Percentiles rank a stretch among this genome's conserved stretches.
Conservation (phyloP, 2,797 vertebrate genomes). For the Taenioides sp. region DNA sequence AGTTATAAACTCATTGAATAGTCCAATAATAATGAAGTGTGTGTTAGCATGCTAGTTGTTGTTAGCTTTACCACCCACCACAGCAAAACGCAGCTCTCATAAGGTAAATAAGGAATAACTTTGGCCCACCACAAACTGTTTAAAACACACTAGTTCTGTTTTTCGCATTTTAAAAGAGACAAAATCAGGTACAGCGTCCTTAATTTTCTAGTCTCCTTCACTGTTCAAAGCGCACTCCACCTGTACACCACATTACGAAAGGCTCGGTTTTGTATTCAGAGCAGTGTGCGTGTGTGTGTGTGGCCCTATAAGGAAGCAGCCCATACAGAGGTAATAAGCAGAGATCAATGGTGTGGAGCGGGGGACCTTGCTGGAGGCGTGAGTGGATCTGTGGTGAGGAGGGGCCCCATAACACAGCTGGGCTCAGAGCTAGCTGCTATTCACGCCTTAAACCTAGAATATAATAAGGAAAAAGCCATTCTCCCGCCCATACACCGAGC, state of each 20-base stretch:
- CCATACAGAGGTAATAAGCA: slow-evolving; percentile 74
- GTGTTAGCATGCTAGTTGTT: too few species aligned
- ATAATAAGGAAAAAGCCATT: slow-evolving; percentile 45
- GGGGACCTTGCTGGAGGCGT: slow-evolving; percentile 68
- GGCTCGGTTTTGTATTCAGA: slow-evolving; percentile 43
- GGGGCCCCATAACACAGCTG: slow-evolving; percentile 69
- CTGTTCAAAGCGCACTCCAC: background rate
- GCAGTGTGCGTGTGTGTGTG: slow-evolving; percentile 47
- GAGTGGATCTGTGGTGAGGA: slow-evolving; percentile 58
- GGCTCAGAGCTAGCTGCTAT: slow-evolving; percentile 65
- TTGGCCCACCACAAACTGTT: too few species aligned
- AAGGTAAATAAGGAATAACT: too few species aligned
- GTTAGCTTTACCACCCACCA: too few species aligned
- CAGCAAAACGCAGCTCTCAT: too few species aligned
- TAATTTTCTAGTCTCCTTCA: background rate
- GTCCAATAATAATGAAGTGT: too few species aligned
- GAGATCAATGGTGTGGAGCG: slow-evolving; percentile 69
- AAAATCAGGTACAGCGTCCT: too few species aligned
- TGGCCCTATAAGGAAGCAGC: slow-evolving; percentile 74
- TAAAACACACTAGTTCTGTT: too few species aligned
- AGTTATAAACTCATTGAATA: too few species aligned
- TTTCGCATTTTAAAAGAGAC: too few species aligned
- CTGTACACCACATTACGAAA: slow-evolving; percentile 22
- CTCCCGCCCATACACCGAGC: slow-evolving; percentile 26
- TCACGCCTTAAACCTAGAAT: slow-evolving; percentile 53